phyloP scores from a whole-genome alignment of 2,113 vertebrate genomes.

The Corapipo altera region DNA sequence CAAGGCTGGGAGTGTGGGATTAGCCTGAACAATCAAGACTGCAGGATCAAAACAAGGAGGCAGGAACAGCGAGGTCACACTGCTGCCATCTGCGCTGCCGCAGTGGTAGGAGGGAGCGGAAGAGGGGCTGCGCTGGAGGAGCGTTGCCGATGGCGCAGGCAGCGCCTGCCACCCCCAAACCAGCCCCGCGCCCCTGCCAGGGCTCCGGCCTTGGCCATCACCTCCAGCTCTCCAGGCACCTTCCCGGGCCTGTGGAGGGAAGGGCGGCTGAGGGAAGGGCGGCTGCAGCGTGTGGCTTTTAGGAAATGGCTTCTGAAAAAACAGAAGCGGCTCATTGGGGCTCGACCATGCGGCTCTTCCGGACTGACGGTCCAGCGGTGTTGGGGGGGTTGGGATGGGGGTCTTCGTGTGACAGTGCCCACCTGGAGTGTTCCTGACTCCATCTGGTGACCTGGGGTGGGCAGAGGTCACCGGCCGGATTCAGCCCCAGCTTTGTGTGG shows the following conservation, averaged over 20 bases:
- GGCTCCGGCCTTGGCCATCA: neutral
- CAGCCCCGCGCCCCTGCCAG: neutral
- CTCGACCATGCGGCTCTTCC: neutral
- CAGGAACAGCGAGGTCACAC: constrained; percentile 88
- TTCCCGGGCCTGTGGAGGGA: neutral
- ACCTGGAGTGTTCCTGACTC: fast-evolving
- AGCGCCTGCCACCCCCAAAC: neutral
- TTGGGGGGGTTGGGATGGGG: neutral
- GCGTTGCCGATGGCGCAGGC: neutral
- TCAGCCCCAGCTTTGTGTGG: neutral
- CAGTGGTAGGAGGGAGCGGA: constrained; percentile 83
- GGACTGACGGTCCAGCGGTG: fast-evolving
- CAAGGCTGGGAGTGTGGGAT: constrained; percentile 86
- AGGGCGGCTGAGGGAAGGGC: neutral
- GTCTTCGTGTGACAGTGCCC: fast-evolving
- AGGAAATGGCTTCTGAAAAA: neutral
- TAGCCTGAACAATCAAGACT: constrained; percentile 88
- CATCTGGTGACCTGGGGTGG: neutral
- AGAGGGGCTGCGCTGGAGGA: constrained; percentile 55
- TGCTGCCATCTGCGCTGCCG: constrained; percentile 89
- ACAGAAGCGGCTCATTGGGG: fast-evolving
- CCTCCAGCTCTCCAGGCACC: neutral
- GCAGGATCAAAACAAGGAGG: constrained; percentile 89
- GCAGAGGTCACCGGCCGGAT: neutral
- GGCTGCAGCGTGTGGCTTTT: fast-evolving